Base-by-base conservation (phyloP, 1,140 invertebrate species). In the Nixonia krombeini region DNA sequence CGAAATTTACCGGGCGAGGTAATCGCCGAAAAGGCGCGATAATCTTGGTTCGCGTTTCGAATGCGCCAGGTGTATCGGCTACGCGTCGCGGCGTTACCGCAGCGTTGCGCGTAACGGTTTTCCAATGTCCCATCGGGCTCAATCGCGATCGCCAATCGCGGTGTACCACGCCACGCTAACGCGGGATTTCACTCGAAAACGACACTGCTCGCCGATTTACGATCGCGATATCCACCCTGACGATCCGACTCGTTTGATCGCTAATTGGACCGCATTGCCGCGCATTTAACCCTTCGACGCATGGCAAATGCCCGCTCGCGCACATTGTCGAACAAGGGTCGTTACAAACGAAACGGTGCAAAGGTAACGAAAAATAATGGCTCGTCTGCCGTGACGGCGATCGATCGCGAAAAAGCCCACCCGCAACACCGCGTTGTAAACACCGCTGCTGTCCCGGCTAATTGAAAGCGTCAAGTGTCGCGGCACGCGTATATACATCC, bases 111-210 rank as follows among this genome's bases (percentile, higher is more conserved):
- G 56, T 80, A 79, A 80, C 79, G 78, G 79, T 77, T 67, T 53
- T 46, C 70, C 69, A 66, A 75, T 77, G 70, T 80, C 70, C 73
- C 74, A 80, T 79, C 74, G 74, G 67, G 73, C 73, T 78, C 72
- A 80, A 81, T 81, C 75, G 70, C 66, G 65, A 76, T 75, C 76
- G 72, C 53, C 70, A 47, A 77, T 81, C 77, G 77, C 50, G 64
- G 35, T 47, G 21, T 25, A 9, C 56, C 46, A 17, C 56, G 44
- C 57, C 51, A 53, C 26, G 52, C 58, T 41, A 46, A 12, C 45
- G 56, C 49, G 72, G 70, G 72, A 75, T 78, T 80, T 79, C 66
- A 62, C 69, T 69, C 58, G 72, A 71, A 80, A 78, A 77, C 47
- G 49, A 23, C 44, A 38, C 16, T 57, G 13, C 37, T 21, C 31